A percentile compares a stretch with the other conserved stretches of the same genome.
phyloP scores from a whole-genome alignment of 2,113 vertebrate genomes.

The Phyllostomus discolor region DNA sequence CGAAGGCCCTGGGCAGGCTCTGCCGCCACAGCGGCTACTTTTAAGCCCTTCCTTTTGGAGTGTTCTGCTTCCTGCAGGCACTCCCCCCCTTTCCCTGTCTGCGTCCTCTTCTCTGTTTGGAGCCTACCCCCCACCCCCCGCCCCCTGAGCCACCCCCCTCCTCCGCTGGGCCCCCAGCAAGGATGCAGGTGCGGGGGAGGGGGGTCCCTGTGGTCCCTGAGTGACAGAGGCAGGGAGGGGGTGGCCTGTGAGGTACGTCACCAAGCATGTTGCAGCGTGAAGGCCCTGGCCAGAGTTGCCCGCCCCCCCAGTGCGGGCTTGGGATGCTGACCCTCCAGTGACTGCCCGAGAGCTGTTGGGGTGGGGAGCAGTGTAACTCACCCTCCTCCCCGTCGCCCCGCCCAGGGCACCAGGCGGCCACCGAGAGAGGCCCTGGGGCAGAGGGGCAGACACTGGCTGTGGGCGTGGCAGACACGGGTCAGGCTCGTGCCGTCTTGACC shows the following conservation, averaged over 20 bases:
- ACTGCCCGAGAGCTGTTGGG: neutral
- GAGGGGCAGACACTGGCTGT: neutral
- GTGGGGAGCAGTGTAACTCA: neutral
- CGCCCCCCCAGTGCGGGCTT: too few species aligned
- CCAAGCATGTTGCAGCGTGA: rapidly evolving
- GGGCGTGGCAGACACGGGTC: neutral
- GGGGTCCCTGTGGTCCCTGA: neutral
- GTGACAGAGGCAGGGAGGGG: neutral
- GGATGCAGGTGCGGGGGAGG: neutral
- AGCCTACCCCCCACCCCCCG: neutral
- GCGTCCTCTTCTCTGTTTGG: neutral
- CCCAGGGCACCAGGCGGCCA: neutral
- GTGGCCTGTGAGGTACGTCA: rapidly evolving
- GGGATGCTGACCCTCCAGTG: neutral
- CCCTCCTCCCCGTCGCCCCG: neutral
- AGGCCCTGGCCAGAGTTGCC: neutral
- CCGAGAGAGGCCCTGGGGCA: neutral
- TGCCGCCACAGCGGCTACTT: constrained; percentile 36
- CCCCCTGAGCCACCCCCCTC: neutral
- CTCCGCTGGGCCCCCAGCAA: neutral
- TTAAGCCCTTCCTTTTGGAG: constrained; percentile 56
- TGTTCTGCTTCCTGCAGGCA: constrained; percentile 61
- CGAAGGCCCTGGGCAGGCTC: constrained; percentile 50
- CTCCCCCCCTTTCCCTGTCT: neutral
- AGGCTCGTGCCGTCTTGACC: rapidly evolving